Conservation (phyloP, 2,888 invertebrate species). For the Branchipolynoe longqiensis region DNA sequence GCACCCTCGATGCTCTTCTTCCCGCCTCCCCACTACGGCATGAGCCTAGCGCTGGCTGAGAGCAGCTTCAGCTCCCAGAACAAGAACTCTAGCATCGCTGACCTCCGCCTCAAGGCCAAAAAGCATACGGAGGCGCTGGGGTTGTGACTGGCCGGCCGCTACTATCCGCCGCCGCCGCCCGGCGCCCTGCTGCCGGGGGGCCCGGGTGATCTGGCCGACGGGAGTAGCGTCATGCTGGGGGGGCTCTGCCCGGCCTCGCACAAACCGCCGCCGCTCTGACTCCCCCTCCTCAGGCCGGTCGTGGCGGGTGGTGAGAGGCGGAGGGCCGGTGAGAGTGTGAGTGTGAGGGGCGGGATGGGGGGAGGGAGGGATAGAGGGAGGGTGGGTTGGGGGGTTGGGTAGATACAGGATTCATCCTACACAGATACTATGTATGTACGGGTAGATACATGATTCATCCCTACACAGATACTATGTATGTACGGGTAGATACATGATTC, state of each 20-base stretch:
- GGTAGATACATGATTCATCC: too few species aligned
- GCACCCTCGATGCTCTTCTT: conserved; percentile 72
- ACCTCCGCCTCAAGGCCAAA: conserved; percentile 94
- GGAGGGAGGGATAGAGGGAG: too few species aligned
- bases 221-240: background rate
- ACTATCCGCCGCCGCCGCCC: conserved; percentile 28
- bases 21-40: conserved; percentile 66
- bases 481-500: too few species aligned
- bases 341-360: too few species aligned
- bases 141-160: conserved; percentile 54
- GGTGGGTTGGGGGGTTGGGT: too few species aligned
- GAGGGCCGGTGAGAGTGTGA: too few species aligned
- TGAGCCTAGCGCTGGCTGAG: conserved; percentile 64
- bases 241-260: background rate
- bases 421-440: too few species aligned
- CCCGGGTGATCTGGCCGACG: conserved; percentile 11
- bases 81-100: conserved; percentile 93
- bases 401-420: too few species aligned
- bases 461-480: too few species aligned
- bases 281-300: too few species aligned
- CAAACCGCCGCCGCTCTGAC: background rate
- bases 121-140: conserved; percentile 94
- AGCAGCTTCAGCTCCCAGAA: conserved; percentile 58
- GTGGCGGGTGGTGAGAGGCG: too few species aligned
- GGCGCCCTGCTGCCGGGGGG: background rate